Evolutionary conservation across 2,888 invertebrate genomes (phyloP).

Genomic region (Eilema sororculum): DNA sequence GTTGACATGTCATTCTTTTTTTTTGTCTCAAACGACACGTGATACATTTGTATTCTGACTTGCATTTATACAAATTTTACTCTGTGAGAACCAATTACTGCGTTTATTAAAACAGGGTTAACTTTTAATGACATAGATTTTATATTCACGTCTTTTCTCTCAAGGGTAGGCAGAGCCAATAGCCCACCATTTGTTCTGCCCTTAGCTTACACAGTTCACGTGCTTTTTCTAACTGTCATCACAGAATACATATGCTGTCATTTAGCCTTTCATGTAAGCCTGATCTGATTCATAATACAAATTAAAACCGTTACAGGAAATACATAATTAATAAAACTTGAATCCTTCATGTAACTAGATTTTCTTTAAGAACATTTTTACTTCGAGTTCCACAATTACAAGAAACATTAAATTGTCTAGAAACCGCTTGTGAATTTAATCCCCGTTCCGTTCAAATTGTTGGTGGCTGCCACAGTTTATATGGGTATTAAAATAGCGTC

Average conservation of each 20-base stretch:
- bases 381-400: conserved; percentile 32
- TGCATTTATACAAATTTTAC: background rate
- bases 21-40: background rate
- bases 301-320: no score
- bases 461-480: conserved; percentile 32
- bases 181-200: no score
- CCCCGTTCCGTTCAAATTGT: conserved; percentile 37
- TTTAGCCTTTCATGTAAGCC: no score
- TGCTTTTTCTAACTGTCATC: no score
- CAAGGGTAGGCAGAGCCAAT: no score
- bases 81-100: no score
- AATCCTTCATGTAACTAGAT: conserved; percentile 3
- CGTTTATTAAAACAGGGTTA: no score
- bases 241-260: no score
- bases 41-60: background rate
- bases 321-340: background rate
- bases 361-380: conserved; percentile 19
- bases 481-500: conserved; percentile 19
- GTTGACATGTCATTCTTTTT: background rate
- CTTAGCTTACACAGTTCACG: no score
- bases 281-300: no score
- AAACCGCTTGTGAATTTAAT: conserved; percentile 44
- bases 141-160: no score
- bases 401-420: conserved; percentile 42
- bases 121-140: no score